A percentile compares a stretch with the other conserved stretches of the same genome.
These are phyloP conservation scores for Neomorphus geoffroyi DNA, from an alignment of 2,797 vertebrate genomes.

Conservation along the genomic window DNA sequence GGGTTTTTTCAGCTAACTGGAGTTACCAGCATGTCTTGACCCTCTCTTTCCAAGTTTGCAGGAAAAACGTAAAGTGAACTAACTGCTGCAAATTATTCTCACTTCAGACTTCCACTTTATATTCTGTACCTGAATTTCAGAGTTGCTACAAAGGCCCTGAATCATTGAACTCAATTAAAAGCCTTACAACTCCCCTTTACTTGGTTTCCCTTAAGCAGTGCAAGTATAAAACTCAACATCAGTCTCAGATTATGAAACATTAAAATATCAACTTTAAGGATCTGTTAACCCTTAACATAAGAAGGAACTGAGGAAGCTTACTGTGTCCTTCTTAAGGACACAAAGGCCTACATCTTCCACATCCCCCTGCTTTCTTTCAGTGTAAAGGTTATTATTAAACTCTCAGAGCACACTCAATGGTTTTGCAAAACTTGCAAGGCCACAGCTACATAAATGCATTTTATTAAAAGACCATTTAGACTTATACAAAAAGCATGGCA, in stretches of 20 bases:
- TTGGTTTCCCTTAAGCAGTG: neutral
- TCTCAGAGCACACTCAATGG: accelerated
- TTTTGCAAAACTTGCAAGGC: neutral
- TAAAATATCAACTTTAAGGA: neutral
- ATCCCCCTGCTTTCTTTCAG: neutral
- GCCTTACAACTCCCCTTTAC: neutral
- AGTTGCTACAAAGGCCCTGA: neutral
- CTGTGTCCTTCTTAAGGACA: neutral
- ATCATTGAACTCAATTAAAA: neutral
- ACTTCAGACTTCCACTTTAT: neutral
- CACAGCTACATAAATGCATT: neutral
- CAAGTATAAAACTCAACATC: neutral
- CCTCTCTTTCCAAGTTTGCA: neutral
- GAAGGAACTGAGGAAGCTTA: neutral
- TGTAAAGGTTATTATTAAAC: neutral
- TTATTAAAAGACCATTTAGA: neutral
- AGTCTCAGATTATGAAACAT: neutral
- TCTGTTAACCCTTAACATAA: neutral
- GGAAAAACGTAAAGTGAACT: neutral
- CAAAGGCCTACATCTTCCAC: neutral
- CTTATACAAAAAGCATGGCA: neutral
- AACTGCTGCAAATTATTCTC: neutral
- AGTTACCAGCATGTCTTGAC: neutral
- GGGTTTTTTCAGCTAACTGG: neutral
- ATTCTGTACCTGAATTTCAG: neutral